Percentiles rank a stretch among this genome's conserved stretches.
Evolutionary conservation across 2,888 invertebrate species (phyloP).

Genomic region (Rhorus exstirpatorius): DNA sequence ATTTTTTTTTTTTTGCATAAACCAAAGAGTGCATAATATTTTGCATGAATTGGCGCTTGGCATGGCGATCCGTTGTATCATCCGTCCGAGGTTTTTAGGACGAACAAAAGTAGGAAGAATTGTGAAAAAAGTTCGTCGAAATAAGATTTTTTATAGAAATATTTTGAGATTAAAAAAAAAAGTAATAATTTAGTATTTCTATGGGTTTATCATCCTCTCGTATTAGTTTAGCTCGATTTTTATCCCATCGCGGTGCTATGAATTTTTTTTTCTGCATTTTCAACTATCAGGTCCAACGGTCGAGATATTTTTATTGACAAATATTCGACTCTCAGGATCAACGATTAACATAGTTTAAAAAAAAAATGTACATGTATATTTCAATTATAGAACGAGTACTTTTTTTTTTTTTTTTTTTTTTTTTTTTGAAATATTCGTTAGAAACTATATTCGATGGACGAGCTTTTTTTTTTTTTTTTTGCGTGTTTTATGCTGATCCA

Average conservation of each 20-base stretch:
- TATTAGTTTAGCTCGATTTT: constrained; percentile 1
- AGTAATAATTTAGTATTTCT: background rate
- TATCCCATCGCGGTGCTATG: background rate
- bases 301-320: too few relatives aligned
- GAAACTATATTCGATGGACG: constrained; percentile 37
- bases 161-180: too few relatives aligned
- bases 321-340: too few relatives aligned
- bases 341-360: background rate
- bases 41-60: too few relatives aligned
- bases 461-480: constrained; percentile 42
- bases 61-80: too few relatives aligned
- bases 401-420: background rate
- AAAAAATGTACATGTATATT: constrained; percentile 9
- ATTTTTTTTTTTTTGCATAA: background rate
- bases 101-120: too few relatives aligned
- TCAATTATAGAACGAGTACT: background rate
- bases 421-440: constrained; percentile 11
- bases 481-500: too few relatives aligned
- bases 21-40: too few relatives aligned
- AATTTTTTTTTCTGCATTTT: background rate
- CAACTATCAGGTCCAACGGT: background rate
- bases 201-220: background rate
- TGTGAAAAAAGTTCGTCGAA: too few relatives aligned
- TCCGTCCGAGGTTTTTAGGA: too few relatives aligned
- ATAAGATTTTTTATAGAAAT: too few relatives aligned